phyloP scores from a whole-genome alignment of 2,113 vertebrate species.

The Gavia stellata region DNA sequence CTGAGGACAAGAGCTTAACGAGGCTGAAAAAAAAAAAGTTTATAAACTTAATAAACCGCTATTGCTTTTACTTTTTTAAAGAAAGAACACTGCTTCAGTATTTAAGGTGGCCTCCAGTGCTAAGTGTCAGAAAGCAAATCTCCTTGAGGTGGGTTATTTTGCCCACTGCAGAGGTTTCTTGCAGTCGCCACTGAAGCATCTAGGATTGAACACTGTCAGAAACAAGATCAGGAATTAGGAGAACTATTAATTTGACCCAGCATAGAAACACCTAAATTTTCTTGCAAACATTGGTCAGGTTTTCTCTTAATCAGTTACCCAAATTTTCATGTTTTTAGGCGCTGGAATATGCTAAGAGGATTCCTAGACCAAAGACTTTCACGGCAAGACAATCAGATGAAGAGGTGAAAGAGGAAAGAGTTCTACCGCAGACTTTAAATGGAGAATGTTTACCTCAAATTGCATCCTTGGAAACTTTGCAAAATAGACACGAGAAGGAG shows the following conservation, averaged over 20 bases:
- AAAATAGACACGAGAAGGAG: constrained; percentile 81
- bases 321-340: constrained; percentile 70
- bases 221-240: not conserved
- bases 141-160: not conserved
- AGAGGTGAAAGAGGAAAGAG: not conserved
- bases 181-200: not conserved
- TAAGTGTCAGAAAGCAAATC: not conserved
- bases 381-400: not conserved
- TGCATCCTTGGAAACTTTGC: constrained; percentile 73
- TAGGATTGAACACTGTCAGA: not conserved
- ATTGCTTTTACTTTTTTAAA: not conserved
- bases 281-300: not conserved
- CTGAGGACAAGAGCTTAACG: not conserved
- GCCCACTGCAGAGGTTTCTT: not conserved
- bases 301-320: not conserved
- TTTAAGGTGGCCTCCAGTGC: not conserved
- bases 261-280: not conserved
- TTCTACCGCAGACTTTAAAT: not conserved
- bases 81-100: not conserved
- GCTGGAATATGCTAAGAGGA: constrained; percentile 87
- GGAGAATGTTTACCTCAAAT: constrained; percentile 59
- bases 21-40: not conserved
- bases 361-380: constrained; percentile 75
- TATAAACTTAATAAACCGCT: accelerated
- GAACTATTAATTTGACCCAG: not conserved